Evolutionary conservation across 2,797 vertebrate genomes (phyloP).

Genomic region (Sebastes flavidus): DNA sequence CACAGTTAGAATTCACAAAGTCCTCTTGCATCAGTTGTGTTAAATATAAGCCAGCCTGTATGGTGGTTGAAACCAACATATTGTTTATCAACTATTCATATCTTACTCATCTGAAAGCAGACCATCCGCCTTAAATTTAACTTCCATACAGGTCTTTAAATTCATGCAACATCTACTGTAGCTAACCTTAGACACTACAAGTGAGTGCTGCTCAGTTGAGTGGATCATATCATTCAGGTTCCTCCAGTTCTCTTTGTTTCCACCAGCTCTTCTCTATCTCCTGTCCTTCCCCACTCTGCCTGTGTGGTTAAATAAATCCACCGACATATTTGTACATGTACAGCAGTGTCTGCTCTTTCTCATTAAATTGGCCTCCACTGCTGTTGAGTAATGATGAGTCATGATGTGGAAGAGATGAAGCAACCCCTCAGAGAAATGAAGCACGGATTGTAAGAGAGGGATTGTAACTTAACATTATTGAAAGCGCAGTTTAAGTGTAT

Average conservation of each 20-base stretch:
- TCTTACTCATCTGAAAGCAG: background rate
- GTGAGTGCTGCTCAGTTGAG: constrained; percentile 10
- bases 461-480: background rate
- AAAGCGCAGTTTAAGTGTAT: background rate
- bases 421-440: background rate
- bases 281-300: background rate
- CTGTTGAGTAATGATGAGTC: constrained; percentile 15
- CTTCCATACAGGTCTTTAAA: background rate
- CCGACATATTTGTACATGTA: background rate
- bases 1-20: background rate
- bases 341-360: background rate
- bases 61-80: background rate
- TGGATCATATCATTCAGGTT: background rate
- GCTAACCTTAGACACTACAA: constrained; percentile 2
- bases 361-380: background rate
- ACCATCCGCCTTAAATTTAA: background rate
- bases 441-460: background rate
- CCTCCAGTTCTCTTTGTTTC: background rate
- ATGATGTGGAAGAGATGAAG: background rate
- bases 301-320: background rate
- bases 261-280: background rate
- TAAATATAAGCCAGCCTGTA: background rate
- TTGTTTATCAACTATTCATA: background rate
- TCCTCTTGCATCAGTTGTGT: background rate
- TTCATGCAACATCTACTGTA: background rate